Percentiles rank a stretch among this genome's conserved stretches.
Conservation (phyloP, 2,113 vertebrate genomes). For the Sylvietta virens region DNA sequence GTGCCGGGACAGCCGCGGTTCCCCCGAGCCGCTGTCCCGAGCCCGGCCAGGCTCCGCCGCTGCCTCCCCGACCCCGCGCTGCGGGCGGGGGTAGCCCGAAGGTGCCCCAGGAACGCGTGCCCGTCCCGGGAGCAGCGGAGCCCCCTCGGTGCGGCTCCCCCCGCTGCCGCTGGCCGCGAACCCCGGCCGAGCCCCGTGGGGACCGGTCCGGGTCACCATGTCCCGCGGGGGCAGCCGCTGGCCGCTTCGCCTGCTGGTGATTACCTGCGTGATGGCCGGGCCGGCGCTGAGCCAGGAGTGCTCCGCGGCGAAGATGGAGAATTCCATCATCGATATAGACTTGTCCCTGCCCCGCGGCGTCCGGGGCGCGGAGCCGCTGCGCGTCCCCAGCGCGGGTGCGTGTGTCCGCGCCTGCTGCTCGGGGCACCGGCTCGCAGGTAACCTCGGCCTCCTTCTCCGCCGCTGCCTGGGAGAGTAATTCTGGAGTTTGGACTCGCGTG, state of each 20-base stretch:
- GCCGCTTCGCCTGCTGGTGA: not conserved
- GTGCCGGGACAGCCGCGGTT: not conserved
- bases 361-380: constrained; percentile 49
- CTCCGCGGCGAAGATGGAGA: constrained; percentile 7
- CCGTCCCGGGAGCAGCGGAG: not conserved
- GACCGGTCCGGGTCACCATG: constrained; percentile 6
- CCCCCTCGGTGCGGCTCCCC: not conserved
- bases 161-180: too few species aligned
- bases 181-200: not conserved
- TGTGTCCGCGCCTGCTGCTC: constrained; percentile 67
- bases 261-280: not conserved
- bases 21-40: not conserved
- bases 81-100: not conserved
- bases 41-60: not conserved
- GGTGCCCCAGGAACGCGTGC: not conserved
- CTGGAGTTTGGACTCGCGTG: not conserved
- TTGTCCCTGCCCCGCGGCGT: constrained; percentile 60
- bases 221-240: not conserved
- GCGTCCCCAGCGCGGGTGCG: not conserved
- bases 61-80: too few species aligned
- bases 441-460: not conserved
- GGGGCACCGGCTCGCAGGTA: constrained; percentile 56
- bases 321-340: constrained; percentile 61
- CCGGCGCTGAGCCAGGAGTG: constrained; percentile 22
- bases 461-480: accelerated